phyloP scores from a whole-genome alignment of 2,888 invertebrate genomes.

The Tetragnatha montana region DNA sequence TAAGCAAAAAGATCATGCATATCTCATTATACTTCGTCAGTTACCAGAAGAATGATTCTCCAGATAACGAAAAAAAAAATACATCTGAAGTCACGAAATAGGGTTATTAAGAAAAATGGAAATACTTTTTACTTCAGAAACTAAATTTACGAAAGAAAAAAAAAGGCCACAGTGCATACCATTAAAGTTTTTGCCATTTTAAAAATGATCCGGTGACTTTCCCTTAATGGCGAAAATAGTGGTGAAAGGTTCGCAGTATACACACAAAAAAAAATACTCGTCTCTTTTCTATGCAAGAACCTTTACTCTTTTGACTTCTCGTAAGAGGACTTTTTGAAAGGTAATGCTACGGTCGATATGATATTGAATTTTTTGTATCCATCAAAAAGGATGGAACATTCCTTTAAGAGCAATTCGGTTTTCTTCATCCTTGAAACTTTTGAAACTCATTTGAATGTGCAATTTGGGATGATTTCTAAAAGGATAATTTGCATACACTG shows the following conservation, averaged over 20 bases:
- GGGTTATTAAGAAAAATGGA: not conserved
- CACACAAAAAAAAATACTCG: not conserved
- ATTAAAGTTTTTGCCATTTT: conserved; percentile 13
- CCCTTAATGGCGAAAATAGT: not conserved
- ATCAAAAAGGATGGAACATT: not conserved
- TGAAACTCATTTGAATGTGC: not conserved
- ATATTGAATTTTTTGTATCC: not conserved
- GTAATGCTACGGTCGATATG: not conserved
- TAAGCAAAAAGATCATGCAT: too few species aligned
- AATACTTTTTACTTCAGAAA: not conserved
- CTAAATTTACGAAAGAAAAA: not conserved
- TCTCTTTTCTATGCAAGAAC: not conserved
- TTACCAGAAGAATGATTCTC: too few species aligned
- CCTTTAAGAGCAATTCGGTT: not conserved
- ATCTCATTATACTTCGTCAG: too few species aligned
- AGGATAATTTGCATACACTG: not conserved
- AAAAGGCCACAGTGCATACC: not conserved
- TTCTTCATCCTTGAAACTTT: not conserved
- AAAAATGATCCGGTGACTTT: conserved; percentile 1
- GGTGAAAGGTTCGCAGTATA: not conserved
- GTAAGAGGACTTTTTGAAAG: not conserved
- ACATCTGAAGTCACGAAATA: not conserved
- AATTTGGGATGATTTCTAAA: not conserved
- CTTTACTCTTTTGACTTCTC: not conserved
- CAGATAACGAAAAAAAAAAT: too few species aligned